phyloP scores from a whole-genome alignment of 2,888 invertebrate genomes.

The Rhagonycha fulva region DNA sequence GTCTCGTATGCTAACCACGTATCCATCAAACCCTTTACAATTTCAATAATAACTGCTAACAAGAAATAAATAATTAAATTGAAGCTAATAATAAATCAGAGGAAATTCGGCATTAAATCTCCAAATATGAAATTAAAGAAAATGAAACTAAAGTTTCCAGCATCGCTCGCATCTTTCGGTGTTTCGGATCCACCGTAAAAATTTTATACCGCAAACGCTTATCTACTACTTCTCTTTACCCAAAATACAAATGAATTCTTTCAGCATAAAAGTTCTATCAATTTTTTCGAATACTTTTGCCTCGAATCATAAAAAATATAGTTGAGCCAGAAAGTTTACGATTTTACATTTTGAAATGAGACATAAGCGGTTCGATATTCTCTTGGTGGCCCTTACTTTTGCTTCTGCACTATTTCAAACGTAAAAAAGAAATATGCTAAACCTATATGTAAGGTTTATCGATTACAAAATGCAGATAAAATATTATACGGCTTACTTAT shows the following conservation, averaged over 20 bases:
- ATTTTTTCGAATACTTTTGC: neutral
- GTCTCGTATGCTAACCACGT: neutral
- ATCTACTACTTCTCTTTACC: neutral
- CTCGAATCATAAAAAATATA: neutral
- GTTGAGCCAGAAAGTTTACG: neutral
- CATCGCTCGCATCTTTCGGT: neutral
- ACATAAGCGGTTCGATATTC: conserved; percentile 1
- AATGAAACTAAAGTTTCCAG: neutral
- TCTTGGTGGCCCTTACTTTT: conserved; percentile 2
- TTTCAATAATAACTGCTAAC: neutral
- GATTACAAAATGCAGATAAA: neutral
- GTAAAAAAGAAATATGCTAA: neutral
- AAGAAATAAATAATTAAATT: neutral
- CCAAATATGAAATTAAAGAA: neutral
- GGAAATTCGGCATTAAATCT: neutral
- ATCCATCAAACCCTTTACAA: neutral
- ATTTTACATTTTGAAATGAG: conserved; percentile 5
- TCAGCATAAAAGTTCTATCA: neutral
- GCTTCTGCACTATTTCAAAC: neutral
- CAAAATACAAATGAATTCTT: conserved; percentile 2
- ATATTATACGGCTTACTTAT: neutral
- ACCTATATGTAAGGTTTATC: neutral
- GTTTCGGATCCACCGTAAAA: neutral
- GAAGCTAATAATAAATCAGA: neutral
- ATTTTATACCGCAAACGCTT: neutral